phyloP scores from a whole-genome alignment of 2,113 vertebrate species.

The Bombycilla garrulus region DNA sequence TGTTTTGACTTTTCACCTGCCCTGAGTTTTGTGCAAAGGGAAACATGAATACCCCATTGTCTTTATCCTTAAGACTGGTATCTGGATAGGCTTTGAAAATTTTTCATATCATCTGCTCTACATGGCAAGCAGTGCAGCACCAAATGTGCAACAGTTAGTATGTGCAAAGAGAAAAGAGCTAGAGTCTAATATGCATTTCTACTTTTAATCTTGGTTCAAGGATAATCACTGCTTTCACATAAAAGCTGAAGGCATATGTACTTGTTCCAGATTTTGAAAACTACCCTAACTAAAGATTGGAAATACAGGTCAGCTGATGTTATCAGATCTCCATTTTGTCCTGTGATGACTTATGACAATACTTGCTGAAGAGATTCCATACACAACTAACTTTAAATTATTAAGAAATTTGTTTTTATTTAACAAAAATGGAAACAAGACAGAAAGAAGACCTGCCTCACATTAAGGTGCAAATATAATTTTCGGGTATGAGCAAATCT shows the following conservation, averaged over 20 bases:
- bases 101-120: rapidly evolving
- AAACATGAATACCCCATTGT: not conserved
- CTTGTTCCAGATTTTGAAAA: not conserved
- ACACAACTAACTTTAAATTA: not conserved
- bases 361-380: not conserved
- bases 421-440: not conserved
- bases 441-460: not conserved
- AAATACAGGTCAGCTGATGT: not conserved
- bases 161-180: not conserved
- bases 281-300: not conserved
- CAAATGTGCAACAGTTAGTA: not conserved
- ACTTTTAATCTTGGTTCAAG: not conserved
- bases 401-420: not conserved
- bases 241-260: not conserved
- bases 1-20: not conserved
- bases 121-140: not conserved
- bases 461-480: not conserved
- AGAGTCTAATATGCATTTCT: not conserved
- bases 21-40: not conserved
- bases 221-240: not conserved
- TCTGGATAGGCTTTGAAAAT: not conserved
- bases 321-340: not conserved
- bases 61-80: not conserved
- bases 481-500: not conserved
- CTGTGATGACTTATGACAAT: not conserved